These are phyloP conservation scores for Aspidiotus rigidus DNA, from an alignment of 2,888 invertebrate species.

Conservation along the genomic window DNA sequence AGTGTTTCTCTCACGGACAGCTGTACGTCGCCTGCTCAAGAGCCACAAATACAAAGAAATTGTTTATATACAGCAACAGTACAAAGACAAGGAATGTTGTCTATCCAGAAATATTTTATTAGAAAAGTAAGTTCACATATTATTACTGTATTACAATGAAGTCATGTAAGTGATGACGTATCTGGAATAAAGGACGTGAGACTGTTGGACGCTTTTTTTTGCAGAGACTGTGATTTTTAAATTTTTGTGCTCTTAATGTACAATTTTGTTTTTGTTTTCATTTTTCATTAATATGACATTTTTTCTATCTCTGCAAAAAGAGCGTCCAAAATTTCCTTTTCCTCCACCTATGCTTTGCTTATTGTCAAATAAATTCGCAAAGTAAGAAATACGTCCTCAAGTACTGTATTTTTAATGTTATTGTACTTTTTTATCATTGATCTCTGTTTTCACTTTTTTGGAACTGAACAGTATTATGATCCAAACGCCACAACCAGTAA, in stretches of 20 bases:
- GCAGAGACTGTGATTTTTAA: not conserved
- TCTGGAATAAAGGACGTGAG: too few species aligned
- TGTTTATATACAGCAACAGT: not conserved
- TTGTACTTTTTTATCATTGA: not conserved
- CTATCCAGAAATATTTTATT: not conserved
- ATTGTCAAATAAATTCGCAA: too few species aligned
- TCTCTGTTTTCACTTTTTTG: not conserved
- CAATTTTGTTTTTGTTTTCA: not conserved
- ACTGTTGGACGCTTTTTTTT: too few species aligned
- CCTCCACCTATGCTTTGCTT: too few species aligned
- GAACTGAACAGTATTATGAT: too few species aligned
- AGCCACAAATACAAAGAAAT: not conserved
- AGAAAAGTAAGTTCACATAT: not conserved
- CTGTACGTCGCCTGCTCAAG: conserved; percentile 2
- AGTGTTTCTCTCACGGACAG: conserved; percentile 18
- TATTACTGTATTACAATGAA: not conserved
- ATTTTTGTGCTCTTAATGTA: not conserved
- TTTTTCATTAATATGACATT: not conserved
- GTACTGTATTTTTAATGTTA: not conserved
- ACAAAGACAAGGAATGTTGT: not conserved
- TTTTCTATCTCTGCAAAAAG: not conserved
- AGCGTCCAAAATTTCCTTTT: too few species aligned
- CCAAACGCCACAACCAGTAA: too few species aligned
- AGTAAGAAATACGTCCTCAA: too few species aligned
- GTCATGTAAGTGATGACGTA: not conserved